Evolutionary conservation across 2,888 invertebrate species (phyloP), one percentile per base, ranked within the genome.

Genomic region (Phaonia tiefii): DNA sequence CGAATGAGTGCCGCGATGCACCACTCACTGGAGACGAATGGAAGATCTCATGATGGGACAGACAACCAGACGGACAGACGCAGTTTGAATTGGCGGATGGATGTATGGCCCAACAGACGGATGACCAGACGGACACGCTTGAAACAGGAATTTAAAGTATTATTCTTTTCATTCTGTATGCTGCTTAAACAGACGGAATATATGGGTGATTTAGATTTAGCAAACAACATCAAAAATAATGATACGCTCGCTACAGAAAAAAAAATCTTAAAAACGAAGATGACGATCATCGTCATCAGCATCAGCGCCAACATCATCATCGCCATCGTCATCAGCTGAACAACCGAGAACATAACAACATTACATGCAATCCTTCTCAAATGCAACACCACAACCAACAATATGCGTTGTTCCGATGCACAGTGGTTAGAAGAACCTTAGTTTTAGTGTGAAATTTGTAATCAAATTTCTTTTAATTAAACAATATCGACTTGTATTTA

Each of bases 131-230:
- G 42, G 70, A 63, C 54, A 42, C 65, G 56, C 76, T 77, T 63
- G 54, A 77, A 81, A 78, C 77, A 72, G 78, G 77, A 81, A 81
- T 81, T 77, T 60, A 75, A 81, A 75, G 67, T 72, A 81, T 81
- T 67, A 81, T 81, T 78, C 78, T 69, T 75, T 78, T 78, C 75
- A 81, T 60, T 31, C 60, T 60, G 37, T 60, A 11, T 49, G n/a
- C n/a, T 60, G 31, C 20, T 37, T 37, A 60, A 31, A 15, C 76
- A 76, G 76, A 73, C 80, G 37, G 65, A 80, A 77, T 78, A 77
- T 80, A 75, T 81, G 81, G 81, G 81, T 81, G 81, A 81, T 81
- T 81, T 81, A 75, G 78, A 81, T 81, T 81, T 81, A 65, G 71
- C 37, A 70, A 72, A 78, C 74, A 78, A 72, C 81, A 56, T 75